These are phyloP conservation scores for Amaurobius ferox DNA, from an alignment of 2,888 invertebrate genomes.

Conservation along the genomic window DNA sequence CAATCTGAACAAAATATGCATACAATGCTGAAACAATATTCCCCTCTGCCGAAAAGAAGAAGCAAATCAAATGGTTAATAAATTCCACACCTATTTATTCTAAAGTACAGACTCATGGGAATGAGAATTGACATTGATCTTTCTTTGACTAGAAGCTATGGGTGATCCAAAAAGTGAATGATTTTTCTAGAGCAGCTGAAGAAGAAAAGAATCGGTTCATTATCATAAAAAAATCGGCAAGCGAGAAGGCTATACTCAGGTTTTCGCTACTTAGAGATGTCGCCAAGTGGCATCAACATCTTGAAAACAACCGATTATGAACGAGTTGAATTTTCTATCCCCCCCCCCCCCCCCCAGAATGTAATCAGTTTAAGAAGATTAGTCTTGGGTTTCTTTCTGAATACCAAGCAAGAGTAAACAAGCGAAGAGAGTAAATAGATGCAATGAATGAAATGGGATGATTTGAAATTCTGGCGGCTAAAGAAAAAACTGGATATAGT, in stretches of 20 bases:
- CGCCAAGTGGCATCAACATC: neutral
- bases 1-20: too few species aligned
- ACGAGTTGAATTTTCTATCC: neutral
- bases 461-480: too few species aligned
- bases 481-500: too few species aligned
- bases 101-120: neutral
- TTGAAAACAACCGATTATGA: neutral
- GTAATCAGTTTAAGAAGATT: neutral
- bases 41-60: too few species aligned
- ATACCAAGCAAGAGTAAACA: neutral
- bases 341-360: neutral
- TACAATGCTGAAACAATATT: too few species aligned
- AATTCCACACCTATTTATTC: neutral
- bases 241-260: neutral
- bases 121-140: neutral
- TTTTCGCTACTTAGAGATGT: neutral
- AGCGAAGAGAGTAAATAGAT: too few species aligned
- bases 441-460: too few species aligned
- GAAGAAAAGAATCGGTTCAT: slow-evolving; percentile 9
- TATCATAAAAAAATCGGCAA: neutral
- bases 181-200: slow-evolving; percentile 28
- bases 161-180: slow-evolving; percentile 38
- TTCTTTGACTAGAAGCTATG: slow-evolving; percentile 50
- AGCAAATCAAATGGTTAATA: neutral
- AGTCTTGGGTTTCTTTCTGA: neutral